Conservation (phyloP, 2,888 invertebrate genomes). For the Brenthis hecate region DNA sequence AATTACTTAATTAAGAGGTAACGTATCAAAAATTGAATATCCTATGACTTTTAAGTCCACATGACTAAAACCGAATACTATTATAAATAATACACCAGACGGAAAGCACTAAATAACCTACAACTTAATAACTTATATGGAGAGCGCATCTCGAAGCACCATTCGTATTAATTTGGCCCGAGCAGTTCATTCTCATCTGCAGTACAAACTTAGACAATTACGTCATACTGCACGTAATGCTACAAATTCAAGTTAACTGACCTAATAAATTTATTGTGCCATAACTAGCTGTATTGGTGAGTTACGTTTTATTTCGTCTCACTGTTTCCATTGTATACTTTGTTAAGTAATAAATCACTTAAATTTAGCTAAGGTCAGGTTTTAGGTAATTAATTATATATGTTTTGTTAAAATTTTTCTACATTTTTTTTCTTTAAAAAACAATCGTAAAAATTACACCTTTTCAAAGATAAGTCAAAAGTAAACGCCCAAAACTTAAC, state of each 20-base stretch:
- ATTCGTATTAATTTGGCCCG: slow-evolving; percentile 42
- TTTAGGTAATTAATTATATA: slow-evolving; percentile 6
- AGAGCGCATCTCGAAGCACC: slow-evolving; percentile 33
- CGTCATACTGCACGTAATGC: slow-evolving; percentile 52
- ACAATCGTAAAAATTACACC: no score
- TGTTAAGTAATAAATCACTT: no score
- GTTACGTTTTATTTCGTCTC: slow-evolving; percentile 55
- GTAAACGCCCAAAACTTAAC: no score
- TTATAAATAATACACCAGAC: slow-evolving; percentile 12
- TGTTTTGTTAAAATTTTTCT: slow-evolving; percentile 5
- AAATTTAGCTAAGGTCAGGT: slow-evolving; percentile 25
- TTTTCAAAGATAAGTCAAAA: no score
- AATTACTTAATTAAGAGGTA: no score
- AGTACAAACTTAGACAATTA: slow-evolving; percentile 49
- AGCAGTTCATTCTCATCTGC: slow-evolving; percentile 45
- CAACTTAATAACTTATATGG: slow-evolving; percentile 34
- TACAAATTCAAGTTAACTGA: slow-evolving; percentile 74
- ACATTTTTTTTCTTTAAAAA: no score
- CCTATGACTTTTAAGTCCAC: not conserved
- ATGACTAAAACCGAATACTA: not conserved
- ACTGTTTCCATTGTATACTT: slow-evolving; percentile 50
- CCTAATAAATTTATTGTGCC: slow-evolving; percentile 77
- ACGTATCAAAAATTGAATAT: no score
- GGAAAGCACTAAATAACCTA: slow-evolving; percentile 24
- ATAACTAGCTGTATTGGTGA: slow-evolving; percentile 73